Base-by-base conservation (phyloP, 2,797 vertebrate genomes). In the Masticophis lateralis region DNA sequence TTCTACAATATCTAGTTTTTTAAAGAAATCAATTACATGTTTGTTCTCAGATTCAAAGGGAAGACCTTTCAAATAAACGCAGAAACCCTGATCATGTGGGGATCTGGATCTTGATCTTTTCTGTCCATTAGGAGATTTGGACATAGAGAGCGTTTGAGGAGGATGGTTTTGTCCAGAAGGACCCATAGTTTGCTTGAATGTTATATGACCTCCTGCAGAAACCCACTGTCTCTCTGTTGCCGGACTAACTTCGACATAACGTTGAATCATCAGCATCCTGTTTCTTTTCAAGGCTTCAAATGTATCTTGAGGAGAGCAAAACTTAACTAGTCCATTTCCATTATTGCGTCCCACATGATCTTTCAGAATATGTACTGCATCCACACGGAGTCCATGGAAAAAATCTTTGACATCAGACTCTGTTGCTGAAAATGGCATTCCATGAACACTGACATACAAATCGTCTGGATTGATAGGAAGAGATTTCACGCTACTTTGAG, bases 1-100 rank as follows among this genome's bases (percentile, higher is more conserved):
- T 95, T 99, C 99, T 91, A 99, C 97, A 96, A 99, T 98, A 95
- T 98, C 97, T 96, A 99, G 96, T 96, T 99, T 99, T 95, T 99
- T 99, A 97, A 99, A 99, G 97, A 99, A 99, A 95, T 99, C 99
- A 97, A 98, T 99, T 69, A 99, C 98, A 87, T 99, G 99, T 95
- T 99, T 99, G 96, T 99, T 99, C 97, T 99, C 99, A 0, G 99
- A 99, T 97, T 99, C 99, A 92, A 99, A 99, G 3, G 99, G 99
- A 93, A 99, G 98, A 92, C 99, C 99, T 96, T 99, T 99, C 91
- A 99, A 97, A 98, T 99, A 99, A 91, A 99, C 98, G 96, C 99
- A 99, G 96, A 98, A 99, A 89, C 99, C 99, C 7, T 98, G 98
- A 56, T 99, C 98, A 91, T 99, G 99, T 61, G 99, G 99, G 94